A percentile compares a stretch with the other conserved stretches of the same genome.
Evolutionary conservation across 2,113 vertebrate species (phyloP).

Genomic region (Haplotaxodon microlepis): DNA sequence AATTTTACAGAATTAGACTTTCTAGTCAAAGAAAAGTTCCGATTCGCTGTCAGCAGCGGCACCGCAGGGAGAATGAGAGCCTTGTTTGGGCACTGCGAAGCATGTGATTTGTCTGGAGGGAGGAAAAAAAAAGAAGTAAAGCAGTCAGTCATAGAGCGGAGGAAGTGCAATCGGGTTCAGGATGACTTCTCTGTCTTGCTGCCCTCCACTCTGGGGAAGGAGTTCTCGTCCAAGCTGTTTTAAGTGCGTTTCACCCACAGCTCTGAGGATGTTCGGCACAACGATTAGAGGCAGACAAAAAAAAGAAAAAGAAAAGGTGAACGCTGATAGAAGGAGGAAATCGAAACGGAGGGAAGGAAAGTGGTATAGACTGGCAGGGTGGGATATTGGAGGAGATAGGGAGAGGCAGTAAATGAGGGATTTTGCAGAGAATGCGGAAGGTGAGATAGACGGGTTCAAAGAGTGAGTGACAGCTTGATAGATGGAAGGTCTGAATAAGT

Average conservation of each 20-base stretch:
- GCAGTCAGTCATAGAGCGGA: constrained; percentile 13
- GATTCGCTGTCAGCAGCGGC: background rate
- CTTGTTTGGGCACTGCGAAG: constrained; percentile 37
- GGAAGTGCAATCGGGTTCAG: constrained; percentile 49
- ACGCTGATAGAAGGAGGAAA: background rate
- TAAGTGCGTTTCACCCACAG: background rate
- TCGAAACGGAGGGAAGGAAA: constrained; percentile 8
- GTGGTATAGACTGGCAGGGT: constrained; percentile 17
- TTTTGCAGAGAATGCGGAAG: background rate
- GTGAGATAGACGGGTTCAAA: constrained; percentile 20
- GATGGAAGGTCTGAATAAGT: constrained; percentile 46
- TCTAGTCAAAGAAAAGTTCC: constrained; percentile 12
- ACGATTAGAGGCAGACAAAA: constrained; percentile 23
- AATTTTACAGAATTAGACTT: background rate
- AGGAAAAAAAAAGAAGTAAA: background rate
- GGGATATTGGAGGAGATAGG: constrained; percentile 46
- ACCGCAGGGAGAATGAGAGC: background rate
- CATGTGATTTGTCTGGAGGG: constrained; percentile 36
- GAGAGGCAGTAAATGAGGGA: constrained; percentile 3
- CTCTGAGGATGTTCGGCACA: background rate
- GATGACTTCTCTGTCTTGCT: constrained; percentile 40
- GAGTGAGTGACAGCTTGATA: constrained; percentile 54
- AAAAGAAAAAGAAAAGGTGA: constrained; percentile 3
- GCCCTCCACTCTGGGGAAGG: background rate
- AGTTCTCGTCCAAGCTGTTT: background rate